phyloP scores from a whole-genome alignment of 2,113 vertebrate genomes.

The Spea bombifrons region DNA sequence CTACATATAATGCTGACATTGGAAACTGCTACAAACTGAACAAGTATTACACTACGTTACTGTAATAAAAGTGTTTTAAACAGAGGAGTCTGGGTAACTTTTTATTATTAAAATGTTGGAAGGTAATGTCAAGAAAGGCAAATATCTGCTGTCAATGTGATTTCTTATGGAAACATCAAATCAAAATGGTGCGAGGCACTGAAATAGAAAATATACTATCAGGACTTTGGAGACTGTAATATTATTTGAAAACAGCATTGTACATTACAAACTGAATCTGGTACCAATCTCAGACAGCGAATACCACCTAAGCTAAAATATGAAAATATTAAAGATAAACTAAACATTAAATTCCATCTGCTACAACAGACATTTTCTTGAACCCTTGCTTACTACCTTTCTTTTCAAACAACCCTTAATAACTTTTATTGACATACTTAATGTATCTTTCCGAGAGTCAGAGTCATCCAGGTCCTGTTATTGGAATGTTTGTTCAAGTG shows the following conservation, averaged over 20 bases:
- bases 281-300: conserved; percentile 35
- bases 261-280: conserved; percentile 39
- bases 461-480: conserved; percentile 40
- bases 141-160: conserved; percentile 24
- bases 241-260: conserved; percentile 32
- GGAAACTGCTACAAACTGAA: background rate
- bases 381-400: conserved; percentile 47
- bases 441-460: conserved; percentile 35
- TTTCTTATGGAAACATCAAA: conserved; percentile 40
- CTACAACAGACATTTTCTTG: conserved; percentile 41
- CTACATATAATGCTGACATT: too few species aligned
- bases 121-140: conserved; percentile 17
- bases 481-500: conserved; percentile 41
- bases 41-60: background rate
- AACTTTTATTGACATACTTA: conserved; percentile 47
- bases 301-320: conserved; percentile 28
- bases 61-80: background rate
- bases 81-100: conserved; percentile 4
- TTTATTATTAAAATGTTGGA: conserved; percentile 33
- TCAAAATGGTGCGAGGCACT: conserved; percentile 32
- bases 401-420: conserved; percentile 44
- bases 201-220: conserved; percentile 36
- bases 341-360: conserved; percentile 46
- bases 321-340: conserved; percentile 43
- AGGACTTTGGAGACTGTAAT: conserved; percentile 36